Conservation (phyloP, 2,888 invertebrate species). For the Sphaerophoria taeniata region DNA sequence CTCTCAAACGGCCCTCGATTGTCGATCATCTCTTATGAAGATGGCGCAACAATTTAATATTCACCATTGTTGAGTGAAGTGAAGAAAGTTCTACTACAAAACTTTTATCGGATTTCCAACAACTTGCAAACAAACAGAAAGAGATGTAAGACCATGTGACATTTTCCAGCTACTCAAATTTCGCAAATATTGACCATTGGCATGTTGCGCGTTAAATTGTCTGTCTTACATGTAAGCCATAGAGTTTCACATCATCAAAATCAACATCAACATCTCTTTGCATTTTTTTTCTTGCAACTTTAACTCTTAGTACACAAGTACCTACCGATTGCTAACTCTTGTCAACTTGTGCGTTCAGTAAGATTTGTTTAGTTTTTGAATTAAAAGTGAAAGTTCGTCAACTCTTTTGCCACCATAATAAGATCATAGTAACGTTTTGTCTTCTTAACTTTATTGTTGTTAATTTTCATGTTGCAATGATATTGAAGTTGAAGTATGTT, state of each 20-base stretch:
- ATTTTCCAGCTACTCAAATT: slow-evolving; percentile 39
- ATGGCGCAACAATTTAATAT: too few relatives aligned
- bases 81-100: too few relatives aligned
- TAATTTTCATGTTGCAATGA: background rate
- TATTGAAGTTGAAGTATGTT: background rate
- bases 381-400: slow-evolving; percentile 60
- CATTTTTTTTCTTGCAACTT: slow-evolving; percentile 5
- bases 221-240: slow-evolving; percentile 28
- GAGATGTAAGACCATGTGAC: slow-evolving; percentile 20
- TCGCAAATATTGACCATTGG: slow-evolving; percentile 63
- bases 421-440: slow-evolving; percentile 31
- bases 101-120: too few relatives aligned
- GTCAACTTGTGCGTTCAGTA: slow-evolving; percentile 12
- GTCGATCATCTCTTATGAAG: too few relatives aligned
- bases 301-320: background rate
- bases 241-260: slow-evolving; percentile 16
- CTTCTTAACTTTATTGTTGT: background rate
- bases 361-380: slow-evolving; percentile 55
- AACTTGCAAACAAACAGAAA: background rate
- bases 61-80: too few relatives aligned
- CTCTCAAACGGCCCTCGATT: too few relatives aligned
- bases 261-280: slow-evolving; percentile 1
- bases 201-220: slow-evolving; percentile 55
- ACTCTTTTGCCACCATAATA: slow-evolving; percentile 17
- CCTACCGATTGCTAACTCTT: background rate